phyloP scores from a whole-genome alignment of 2,888 invertebrate species.

The Leistus spinibarbis region DNA sequence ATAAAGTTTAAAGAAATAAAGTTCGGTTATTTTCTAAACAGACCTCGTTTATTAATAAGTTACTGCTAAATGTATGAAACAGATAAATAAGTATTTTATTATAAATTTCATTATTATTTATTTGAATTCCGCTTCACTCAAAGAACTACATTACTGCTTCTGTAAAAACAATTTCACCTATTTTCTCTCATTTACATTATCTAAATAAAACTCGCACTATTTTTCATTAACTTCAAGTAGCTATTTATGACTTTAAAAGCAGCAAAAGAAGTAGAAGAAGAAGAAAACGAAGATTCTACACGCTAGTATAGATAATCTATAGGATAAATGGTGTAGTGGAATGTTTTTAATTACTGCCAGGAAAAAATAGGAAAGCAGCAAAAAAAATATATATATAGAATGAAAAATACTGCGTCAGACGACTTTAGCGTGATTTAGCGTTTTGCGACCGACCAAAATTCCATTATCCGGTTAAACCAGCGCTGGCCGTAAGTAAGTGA shows the following conservation, averaged over 20 bases:
- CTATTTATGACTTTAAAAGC: neutral
- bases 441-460: slow-evolving; percentile 3
- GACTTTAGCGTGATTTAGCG: neutral
- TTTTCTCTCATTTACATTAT: no score
- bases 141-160: no score
- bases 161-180: no score
- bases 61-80: no score
- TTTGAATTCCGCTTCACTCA: no score
- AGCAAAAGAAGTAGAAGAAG: neutral
- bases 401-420: neutral
- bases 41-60: no score
- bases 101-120: no score
- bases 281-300: neutral
- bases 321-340: slow-evolving; percentile 31
- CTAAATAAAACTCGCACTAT: no score
- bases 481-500: neutral
- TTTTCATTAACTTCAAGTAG: neutral
- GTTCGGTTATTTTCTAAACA: neutral
- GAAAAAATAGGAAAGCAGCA: slow-evolving; percentile 19
- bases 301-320: neutral
- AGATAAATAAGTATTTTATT: no score
- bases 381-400: neutral
- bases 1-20: no score
- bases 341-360: slow-evolving; percentile 38
- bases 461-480: slow-evolving; percentile 1